A percentile compares a stretch with the other conserved stretches of the same genome.
These are phyloP conservation scores for Diachasma alloeum DNA, from an alignment of 1,140 invertebrate species.

Conservation along the genomic window DNA sequence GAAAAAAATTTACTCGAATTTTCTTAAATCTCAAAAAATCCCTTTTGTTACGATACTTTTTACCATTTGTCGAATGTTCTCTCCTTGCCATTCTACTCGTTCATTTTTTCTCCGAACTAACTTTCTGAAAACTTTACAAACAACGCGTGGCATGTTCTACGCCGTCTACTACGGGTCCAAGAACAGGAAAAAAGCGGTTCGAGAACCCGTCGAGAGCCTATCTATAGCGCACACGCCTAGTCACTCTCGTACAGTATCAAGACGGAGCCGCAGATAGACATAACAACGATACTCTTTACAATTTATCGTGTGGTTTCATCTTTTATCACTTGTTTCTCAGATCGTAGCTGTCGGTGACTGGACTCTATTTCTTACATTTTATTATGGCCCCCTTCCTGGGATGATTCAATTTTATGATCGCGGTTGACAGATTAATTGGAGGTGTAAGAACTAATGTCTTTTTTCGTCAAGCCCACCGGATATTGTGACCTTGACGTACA, in stretches of 20 bases:
- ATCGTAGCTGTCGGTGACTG: not conserved
- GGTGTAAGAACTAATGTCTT: too few relatives aligned
- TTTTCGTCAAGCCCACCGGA: too few relatives aligned
- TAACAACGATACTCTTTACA: conserved; percentile 13
- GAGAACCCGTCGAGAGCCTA: not conserved
- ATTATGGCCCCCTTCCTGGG: not conserved
- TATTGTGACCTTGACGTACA: too few relatives aligned
- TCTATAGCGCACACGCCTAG: conserved; percentile 15
- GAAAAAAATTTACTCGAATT: not conserved
- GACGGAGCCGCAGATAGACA: conserved; percentile 13
- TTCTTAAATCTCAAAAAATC: conserved; percentile 8
- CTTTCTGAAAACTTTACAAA: not conserved
- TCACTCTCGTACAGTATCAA: not conserved
- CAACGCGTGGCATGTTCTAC: conserved; percentile 33
- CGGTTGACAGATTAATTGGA: too few relatives aligned
- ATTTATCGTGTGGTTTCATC: conserved; percentile 8
- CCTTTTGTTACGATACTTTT: conserved; percentile 17
- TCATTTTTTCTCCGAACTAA: conserved; percentile 33
- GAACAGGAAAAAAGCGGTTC: not conserved
- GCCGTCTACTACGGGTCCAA: not conserved
- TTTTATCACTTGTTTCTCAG: not conserved
- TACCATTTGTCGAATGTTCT: not conserved
- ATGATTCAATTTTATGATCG: too few relatives aligned
- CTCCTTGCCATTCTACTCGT: not conserved
- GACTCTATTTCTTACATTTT: not conserved